phyloP scores from a whole-genome alignment of 2,888 invertebrate species.

The Flabesymbios commensalis region DNA sequence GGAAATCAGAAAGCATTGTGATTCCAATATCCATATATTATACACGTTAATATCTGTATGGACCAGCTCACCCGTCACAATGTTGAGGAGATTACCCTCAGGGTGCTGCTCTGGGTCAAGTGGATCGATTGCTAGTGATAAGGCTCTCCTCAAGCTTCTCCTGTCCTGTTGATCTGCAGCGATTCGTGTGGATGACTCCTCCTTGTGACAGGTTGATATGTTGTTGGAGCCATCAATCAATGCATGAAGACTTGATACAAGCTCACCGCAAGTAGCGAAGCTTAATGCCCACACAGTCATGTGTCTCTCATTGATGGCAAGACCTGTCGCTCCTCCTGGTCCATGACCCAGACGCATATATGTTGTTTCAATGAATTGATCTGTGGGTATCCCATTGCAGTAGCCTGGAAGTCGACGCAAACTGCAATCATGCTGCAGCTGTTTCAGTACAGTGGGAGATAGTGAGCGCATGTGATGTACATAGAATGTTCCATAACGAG shows the following conservation, averaged over 20 bases:
- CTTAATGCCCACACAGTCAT: background rate
- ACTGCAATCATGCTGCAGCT: background rate
- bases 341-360: background rate
- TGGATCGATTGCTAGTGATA: background rate
- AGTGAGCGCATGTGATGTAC: background rate
- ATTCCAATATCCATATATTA: background rate
- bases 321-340: background rate
- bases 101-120: background rate
- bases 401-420: background rate
- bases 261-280: background rate
- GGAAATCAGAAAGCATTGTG: background rate
- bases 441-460: background rate
- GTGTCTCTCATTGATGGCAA: background rate
- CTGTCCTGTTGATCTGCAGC: background rate
- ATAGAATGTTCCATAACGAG: background rate
- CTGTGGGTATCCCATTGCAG: background rate
- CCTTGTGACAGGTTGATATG: background rate
- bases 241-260: background rate
- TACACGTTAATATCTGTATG: background rate
- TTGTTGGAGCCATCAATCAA: background rate
- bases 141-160: background rate
- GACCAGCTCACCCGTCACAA: background rate
- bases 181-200: background rate
- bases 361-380: background rate
- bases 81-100: background rate